Base-by-base conservation (phyloP, 2,113 vertebrate species). In the Lepus timidus region DNA sequence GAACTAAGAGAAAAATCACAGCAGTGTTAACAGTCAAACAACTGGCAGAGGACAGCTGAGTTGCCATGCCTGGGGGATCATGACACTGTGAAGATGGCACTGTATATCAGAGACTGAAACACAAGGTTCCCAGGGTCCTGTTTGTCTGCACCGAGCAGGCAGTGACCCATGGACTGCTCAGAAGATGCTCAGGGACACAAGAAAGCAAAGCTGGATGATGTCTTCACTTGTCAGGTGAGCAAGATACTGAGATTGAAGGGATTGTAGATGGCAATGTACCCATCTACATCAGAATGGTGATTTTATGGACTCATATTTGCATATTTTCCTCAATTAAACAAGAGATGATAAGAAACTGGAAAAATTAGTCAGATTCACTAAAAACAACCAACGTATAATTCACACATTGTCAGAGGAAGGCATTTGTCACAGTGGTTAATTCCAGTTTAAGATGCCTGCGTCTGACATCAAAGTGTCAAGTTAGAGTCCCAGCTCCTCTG, bases 1-100 rank as follows among this genome's bases (percentile, higher is more conserved):
- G 6, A 51, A 67, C 62, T 58, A 61, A 61, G 12, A 36, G 6
- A 52, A 68, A 73, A 52, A 61, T 0, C 8, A 75, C 13, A 6
- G 12, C 22, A 61, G 6, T 22, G 10, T 6, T 8, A 5, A 0
- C 17, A 33, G 19, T 58, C 3, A 0, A 1, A n/a, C 11, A 13
- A 39, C 0, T 27, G 51, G 7, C 1, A 5, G 22, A 71, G 10
- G 5, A 33, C 11, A 71, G 7, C 5, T 78, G 25, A 16, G 1
- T 61, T 51, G 22, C 23, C 7, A 8, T 3, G 17, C 2, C 4
- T 8, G 39, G n/a, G 2, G 33, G 33, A 71, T 20, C 20, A 73
- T 6, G 74, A 27, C 82, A n/a, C 5, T 39, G 7, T 25, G 22
- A 88, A 25, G 3, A 4, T 14, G 49, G 19, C 19, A 22, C 31